Evolutionary conservation across 2,888 invertebrate species (phyloP).

Genomic region (Tholera decimalis): DNA sequence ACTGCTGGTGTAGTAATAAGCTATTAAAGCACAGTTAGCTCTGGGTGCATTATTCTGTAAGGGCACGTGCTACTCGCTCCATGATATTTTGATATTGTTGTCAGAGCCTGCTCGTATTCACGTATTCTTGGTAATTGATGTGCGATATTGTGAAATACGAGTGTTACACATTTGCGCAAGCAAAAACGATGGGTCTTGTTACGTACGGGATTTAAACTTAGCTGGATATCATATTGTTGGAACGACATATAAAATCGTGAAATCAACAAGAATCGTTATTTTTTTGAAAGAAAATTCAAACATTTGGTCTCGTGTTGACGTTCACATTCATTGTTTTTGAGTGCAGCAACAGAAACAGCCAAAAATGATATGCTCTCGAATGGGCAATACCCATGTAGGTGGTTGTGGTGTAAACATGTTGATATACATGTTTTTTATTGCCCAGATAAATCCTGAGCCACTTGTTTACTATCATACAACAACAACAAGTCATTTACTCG

Average conservation of each 20-base stretch:
- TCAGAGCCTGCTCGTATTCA: constrained; percentile 23
- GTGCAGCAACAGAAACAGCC: not conserved
- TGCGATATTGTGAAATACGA: constrained; percentile 8
- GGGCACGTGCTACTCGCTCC: constrained; percentile 74
- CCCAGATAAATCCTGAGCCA: constrained; percentile 16
- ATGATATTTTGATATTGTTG: constrained; percentile 65
- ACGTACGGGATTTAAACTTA: not conserved
- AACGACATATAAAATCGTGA: not conserved
- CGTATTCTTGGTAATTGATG: constrained; percentile 30
- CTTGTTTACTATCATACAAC: constrained; percentile 42
- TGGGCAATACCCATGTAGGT: constrained; percentile 2
- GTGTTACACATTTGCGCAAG: not conserved
- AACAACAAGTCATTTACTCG: constrained; percentile 43
- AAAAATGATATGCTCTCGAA: not conserved
- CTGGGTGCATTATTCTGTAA: constrained; percentile 75
- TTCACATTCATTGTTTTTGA: not conserved
- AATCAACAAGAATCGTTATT: not conserved
- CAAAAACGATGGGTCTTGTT: constrained; percentile 1
- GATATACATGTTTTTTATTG: constrained; percentile 11
- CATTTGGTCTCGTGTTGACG: not conserved
- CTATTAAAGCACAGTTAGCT: constrained; percentile 85
- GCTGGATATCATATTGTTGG: not conserved
- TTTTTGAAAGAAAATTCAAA: not conserved
- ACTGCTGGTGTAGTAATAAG: constrained; percentile 77
- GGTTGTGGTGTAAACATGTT: constrained; percentile 26